These are phyloP conservation scores for Sussaba pulchella DNA, from an alignment of 2,888 invertebrate species.

Conservation along the genomic window DNA sequence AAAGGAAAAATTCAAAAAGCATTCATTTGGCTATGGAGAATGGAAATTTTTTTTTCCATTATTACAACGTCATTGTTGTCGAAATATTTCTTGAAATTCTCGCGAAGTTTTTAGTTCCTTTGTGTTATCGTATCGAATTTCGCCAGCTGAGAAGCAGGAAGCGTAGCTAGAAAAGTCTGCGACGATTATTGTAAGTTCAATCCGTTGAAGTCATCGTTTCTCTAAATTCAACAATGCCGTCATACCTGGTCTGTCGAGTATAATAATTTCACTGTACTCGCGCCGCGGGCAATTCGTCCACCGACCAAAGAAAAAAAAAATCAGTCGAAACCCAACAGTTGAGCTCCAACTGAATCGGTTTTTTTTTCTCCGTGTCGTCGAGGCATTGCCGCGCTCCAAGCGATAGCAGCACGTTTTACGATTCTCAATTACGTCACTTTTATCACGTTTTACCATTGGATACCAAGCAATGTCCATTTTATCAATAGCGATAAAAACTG, in stretches of 20 bases:
- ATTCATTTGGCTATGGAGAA: too few relatives aligned
- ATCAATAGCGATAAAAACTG: too few relatives aligned
- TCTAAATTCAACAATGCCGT: constrained; percentile 60
- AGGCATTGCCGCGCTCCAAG: constrained; percentile 13
- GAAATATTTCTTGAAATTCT: too few relatives aligned
- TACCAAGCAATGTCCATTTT: too few relatives aligned
- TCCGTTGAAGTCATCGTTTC: constrained; percentile 11
- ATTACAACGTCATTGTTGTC: too few relatives aligned
- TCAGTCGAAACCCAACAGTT: not conserved
- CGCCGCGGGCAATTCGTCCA: not conserved
- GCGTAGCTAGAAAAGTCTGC: not conserved
- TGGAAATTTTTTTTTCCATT: too few relatives aligned
- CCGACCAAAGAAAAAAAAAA: not conserved
- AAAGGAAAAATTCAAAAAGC: too few relatives aligned
- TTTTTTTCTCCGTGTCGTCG: constrained; percentile 12
- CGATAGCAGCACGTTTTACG: constrained; percentile 52
- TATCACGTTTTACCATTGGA: constrained; percentile 42
- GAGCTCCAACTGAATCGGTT: not conserved
- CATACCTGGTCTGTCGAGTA: constrained; percentile 28
- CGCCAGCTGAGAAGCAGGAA: not conserved
- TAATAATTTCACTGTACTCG: constrained; percentile 38
- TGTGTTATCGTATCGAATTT: not conserved
- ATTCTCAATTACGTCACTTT: constrained; percentile 26
- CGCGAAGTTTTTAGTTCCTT: too few relatives aligned
- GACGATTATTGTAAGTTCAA: constrained; percentile 15